Conservation (phyloP, 2,113 vertebrate species). For the Alces alces region DNA sequence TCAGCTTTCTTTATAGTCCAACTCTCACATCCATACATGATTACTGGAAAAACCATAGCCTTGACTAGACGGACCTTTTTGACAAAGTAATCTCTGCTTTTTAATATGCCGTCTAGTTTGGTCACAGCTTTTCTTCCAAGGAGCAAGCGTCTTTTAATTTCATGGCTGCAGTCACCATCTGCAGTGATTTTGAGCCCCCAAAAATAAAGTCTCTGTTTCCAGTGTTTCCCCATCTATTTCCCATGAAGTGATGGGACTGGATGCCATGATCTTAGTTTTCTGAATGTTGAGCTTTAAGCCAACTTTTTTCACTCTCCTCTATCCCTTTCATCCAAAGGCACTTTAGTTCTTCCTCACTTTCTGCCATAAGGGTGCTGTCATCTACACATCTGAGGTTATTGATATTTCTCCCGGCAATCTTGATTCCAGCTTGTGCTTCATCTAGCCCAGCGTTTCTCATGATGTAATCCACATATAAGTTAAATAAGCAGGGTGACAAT, state of each 20-base stretch:
- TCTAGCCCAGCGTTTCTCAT: not conserved
- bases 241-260: not conserved
- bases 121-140: not conserved
- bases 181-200: not conserved
- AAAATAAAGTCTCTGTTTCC: not conserved
- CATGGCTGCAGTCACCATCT: not conserved
- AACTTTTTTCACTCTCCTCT: not conserved
- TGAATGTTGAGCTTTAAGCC: not conserved
- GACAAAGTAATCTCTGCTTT: not conserved
- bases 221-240: not conserved
- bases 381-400: not conserved
- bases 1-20: not conserved
- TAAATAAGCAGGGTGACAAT: not conserved
- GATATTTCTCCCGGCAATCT: not conserved
- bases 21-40: not conserved
- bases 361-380: not conserved
- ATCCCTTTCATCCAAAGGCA: not conserved
- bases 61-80: not conserved
- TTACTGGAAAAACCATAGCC: not conserved
- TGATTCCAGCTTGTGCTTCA: not conserved
- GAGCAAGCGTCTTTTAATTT: not conserved
- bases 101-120: not conserved
- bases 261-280: not conserved
- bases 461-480: not conserved
- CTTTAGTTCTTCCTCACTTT: not conserved